A percentile compares a stretch with the other conserved stretches of the same genome.
Evolutionary conservation across 2,113 vertebrate species (phyloP).

Genomic region (Haemorhous mexicanus): DNA sequence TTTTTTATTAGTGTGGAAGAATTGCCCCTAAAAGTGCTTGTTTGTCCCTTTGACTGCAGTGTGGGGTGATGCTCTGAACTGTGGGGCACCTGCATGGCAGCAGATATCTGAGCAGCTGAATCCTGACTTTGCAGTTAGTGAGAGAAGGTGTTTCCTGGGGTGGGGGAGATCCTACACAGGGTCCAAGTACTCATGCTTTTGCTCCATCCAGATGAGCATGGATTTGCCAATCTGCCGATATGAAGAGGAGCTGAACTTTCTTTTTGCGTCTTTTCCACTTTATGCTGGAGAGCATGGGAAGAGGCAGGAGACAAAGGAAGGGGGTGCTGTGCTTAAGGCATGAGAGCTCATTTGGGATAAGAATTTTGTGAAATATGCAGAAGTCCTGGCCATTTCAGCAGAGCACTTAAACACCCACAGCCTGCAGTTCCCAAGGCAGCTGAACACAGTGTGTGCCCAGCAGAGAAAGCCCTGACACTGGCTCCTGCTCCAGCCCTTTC

Average conservation of each 20-base stretch:
- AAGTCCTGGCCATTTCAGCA: not conserved
- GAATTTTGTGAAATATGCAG: not conserved
- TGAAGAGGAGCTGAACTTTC: not conserved
- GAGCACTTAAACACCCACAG: not conserved
- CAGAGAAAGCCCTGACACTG: not conserved
- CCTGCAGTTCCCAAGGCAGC: not conserved
- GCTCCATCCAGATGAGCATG: not conserved
- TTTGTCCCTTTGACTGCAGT: not conserved
- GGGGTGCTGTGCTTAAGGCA: not conserved
- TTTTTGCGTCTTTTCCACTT: not conserved
- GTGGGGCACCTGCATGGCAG: not conserved
- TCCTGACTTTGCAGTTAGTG: not conserved
- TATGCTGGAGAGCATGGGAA: not conserved
- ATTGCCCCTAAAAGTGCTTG: not conserved
- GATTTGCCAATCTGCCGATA: not conserved
- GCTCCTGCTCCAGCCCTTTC: accelerated
- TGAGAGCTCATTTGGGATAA: not conserved
- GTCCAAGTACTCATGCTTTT: not conserved
- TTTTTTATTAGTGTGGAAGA: not conserved
- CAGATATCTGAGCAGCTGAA: not conserved
- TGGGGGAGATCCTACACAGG: not conserved
- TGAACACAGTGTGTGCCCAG: accelerated
- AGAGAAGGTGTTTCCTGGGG: not conserved
- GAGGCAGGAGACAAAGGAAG: not conserved
- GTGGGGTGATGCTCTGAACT: not conserved